Base-by-base conservation (phyloP, 1,140 invertebrate species). In the Zaprionus ornatus region DNA sequence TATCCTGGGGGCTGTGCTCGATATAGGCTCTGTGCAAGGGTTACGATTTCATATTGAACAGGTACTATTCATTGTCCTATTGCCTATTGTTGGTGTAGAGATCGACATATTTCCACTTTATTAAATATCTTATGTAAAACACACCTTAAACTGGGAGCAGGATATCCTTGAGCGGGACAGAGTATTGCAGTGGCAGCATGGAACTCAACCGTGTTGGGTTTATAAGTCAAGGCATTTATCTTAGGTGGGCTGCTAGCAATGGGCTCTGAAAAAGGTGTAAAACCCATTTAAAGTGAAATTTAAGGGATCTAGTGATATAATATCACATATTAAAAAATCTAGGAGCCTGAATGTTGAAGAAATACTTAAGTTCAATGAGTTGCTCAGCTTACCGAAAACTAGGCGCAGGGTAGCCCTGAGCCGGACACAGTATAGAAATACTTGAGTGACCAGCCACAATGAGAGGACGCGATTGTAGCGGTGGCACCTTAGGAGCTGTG, bases 121-220 rank as follows among this genome's bases (percentile, higher is more conserved):
- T 13, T 5, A 12, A 13, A 17, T 12, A 9, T 1, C 0, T 45
- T 3, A 10, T 9, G 17, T 40, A 1, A 7, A 93, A 95, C 95
- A 95, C 95, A 93, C 94, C 94, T 90, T 93, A 93, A 83, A 27
- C 62, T 80, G 35, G 95, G 95, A 71, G 95, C 94, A 71, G 96
- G 96, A 93, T 94, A 96, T 42, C 95, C 95, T 93, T 97, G 96
- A 45, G 95, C 95, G 87, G 95, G 96, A 86, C 96, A 96, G 10
- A 96, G 93, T 68, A 96, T 95, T 6, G 83, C 79, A 1, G 83
- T 82, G 57, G 50, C 90, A 4, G 75, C 65, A 71, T 76, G 54
- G n/a, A 72, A 55, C 35, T 72, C 57, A 66, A 91, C 74, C 15
- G 67, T 74, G 10, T 84, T 91, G 4, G 77, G 93, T n/a, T 93